Evolutionary conservation across 2,113 vertebrate species (phyloP), one percentile per base, ranked within the genome.

Genomic region (Sigmodon hispidus): DNA sequence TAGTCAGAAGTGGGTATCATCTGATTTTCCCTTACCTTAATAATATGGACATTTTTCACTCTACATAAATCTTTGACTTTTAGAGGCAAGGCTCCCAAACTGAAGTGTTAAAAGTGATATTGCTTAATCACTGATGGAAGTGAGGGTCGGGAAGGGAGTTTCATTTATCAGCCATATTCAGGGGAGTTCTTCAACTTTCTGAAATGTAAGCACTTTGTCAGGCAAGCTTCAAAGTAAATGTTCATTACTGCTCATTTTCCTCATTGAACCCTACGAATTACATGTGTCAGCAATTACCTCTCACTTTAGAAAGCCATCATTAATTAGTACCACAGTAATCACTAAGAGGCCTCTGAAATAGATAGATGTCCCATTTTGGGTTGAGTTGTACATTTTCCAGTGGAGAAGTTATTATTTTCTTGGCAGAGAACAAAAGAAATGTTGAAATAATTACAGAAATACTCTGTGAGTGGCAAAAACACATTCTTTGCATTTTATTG

Each of bases 241-340:
- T 97, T 98, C 87, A 16, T 98, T 98, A 98, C 96, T 98, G 96
- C 97, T 98, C 98, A 97, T 98, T 98, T 98, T 96, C 97, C 97
- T 96, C 97, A 97, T 96, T 98, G 98, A 98, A 96, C 97, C 87
- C 83, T 96, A 86, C 96, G 63, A 19, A 26, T 98, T 98, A 94
- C 86, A 55, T 96, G 96, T 98, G 98, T 98, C 97, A 98, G 98
- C 97, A 99, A 98, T 98, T 98, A 98, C 97, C 97, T 98, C 97
- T 98, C 84, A 96, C 90, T 98, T 98, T 97, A 96, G 96, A 98
- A 98, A 98, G 95, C 96, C 96, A 55, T 95, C 92, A 75, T 98
- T 98, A 98, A 99, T 98, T 98, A 98, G 97, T 98, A 95, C 96
- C 97, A 96, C 97, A 91, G 63, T 98, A 97, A 98, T 98, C 97